These are phyloP conservation scores for Geotrypetes seraphini DNA, from an alignment of 2,797 vertebrate genomes.

Conservation along the genomic window DNA sequence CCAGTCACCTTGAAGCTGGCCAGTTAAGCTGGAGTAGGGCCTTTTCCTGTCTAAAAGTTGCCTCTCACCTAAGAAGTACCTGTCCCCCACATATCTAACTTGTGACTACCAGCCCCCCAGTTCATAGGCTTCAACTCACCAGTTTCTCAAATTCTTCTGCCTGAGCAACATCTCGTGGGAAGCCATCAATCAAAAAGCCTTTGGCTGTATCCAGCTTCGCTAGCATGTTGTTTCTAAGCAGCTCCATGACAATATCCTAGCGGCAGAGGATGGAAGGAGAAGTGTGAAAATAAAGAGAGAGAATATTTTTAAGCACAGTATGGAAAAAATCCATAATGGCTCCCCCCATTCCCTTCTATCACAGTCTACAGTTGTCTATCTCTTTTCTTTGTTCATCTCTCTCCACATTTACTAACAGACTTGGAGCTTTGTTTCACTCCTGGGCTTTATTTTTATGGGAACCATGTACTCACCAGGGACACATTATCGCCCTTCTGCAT, in stretches of 20 bases:
- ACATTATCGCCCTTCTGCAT: slow-evolving; percentile 21
- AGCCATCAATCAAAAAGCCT: slow-evolving; percentile 27
- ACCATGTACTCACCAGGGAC: slow-evolving; percentile 13
- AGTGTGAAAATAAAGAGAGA: too few species aligned
- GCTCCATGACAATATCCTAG: slow-evolving; percentile 20
- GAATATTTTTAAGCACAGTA: too few species aligned
- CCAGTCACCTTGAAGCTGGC: neutral
- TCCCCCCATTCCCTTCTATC: too few species aligned
- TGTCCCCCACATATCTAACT: too few species aligned
- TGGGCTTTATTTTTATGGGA: too few species aligned
- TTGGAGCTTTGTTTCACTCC: neutral
- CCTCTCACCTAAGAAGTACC: too few species aligned
- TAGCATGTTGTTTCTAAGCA: slow-evolving; percentile 20
- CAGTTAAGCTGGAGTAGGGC: too few species aligned
- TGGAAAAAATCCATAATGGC: too few species aligned
- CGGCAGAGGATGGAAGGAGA: neutral
- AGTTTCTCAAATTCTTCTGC: slow-evolving; percentile 27
- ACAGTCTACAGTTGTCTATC: too few species aligned
- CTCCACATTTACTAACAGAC: too few species aligned
- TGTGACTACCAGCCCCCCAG: too few species aligned
- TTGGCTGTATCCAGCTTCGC: neutral
- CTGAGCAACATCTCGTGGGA: slow-evolving; percentile 25
- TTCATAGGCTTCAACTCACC: slow-evolving; percentile 6
- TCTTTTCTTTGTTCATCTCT: neutral
- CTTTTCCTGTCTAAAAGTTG: too few species aligned